Evolutionary conservation across 2,888 invertebrate genomes (phyloP).

Genomic region (Serrognathus titanus): DNA sequence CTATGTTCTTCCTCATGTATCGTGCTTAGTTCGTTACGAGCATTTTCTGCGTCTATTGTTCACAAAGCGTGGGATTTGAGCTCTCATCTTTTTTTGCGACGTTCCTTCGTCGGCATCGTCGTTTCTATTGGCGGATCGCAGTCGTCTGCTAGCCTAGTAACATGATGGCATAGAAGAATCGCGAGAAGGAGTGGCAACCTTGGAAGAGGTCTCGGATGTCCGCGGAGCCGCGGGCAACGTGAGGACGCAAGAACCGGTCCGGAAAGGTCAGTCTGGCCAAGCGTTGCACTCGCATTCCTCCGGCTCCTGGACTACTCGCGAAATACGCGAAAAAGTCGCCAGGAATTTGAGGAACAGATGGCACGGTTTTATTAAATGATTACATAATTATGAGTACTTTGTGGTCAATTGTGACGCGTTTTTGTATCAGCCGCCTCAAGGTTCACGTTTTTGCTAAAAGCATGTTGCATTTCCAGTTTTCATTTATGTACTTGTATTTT

Average conservation of each 20-base stretch:
- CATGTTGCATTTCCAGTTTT: too few species aligned
- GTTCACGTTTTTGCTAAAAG: too few species aligned
- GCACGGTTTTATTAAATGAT: too few species aligned
- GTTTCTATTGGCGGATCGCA: neutral
- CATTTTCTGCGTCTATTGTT: too few species aligned
- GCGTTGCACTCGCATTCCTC: conserved; percentile 27
- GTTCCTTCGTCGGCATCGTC: neutral
- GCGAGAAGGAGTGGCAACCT: conserved; percentile 18
- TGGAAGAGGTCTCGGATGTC: conserved; percentile 28
- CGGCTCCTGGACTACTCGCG: conserved; percentile 1
- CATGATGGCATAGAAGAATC: conserved; percentile 26
- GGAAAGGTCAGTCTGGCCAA: conserved; percentile 33
- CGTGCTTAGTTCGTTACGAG: too few species aligned
- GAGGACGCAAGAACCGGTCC: conserved; percentile 33
- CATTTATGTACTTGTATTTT: too few species aligned
- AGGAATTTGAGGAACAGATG: neutral
- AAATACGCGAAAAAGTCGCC: neutral
- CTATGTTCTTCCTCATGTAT: too few species aligned
- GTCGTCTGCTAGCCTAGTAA: conserved; percentile 22
- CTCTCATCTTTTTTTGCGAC: too few species aligned
- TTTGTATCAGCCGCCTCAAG: too few species aligned
- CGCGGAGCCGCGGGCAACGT: conserved; percentile 22
- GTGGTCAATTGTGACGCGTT: too few species aligned
- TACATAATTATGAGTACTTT: too few species aligned
- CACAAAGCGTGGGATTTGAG: too few species aligned